A percentile compares a stretch with the other conserved stretches of the same genome.
phyloP scores from a whole-genome alignment of 2,113 vertebrate species.

The Antigone vipio region DNA sequence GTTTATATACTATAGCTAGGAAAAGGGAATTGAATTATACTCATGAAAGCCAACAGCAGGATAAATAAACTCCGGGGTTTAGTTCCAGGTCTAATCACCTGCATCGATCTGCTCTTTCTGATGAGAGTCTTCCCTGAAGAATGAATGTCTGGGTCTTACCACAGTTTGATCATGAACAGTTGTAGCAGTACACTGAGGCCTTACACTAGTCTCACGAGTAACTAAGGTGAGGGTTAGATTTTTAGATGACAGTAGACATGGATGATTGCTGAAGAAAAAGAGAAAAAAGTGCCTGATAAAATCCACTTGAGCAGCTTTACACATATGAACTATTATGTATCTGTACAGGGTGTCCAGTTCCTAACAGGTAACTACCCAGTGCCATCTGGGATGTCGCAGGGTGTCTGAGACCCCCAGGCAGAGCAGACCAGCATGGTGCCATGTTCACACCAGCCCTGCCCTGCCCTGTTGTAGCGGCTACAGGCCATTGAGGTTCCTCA shows the following conservation, averaged over 20 bases:
- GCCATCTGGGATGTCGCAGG: background rate
- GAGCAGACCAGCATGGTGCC: background rate
- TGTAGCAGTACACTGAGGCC: background rate
- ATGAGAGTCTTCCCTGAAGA: background rate
- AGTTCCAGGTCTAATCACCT: background rate
- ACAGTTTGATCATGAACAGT: background rate
- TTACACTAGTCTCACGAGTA: background rate
- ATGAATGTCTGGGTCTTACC: background rate
- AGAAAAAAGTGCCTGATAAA: background rate
- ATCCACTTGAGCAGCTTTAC: background rate
- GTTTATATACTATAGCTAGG: background rate
- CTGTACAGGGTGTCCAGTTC: background rate
- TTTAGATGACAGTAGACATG: background rate
- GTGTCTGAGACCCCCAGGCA: background rate
- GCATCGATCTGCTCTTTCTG: background rate
- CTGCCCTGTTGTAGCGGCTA: too few relatives aligned
- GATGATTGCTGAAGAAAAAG: background rate
- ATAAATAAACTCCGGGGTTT: background rate
- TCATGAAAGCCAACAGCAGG: background rate
- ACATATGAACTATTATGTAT: background rate
- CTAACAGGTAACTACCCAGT: background rate
- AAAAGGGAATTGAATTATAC: background rate
- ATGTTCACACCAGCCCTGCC: background rate
- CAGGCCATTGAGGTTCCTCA: background rate
- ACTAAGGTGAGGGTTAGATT: background rate